Conservation (phyloP, 2,888 invertebrate species). For the Rhynchonema sp. region DNA sequence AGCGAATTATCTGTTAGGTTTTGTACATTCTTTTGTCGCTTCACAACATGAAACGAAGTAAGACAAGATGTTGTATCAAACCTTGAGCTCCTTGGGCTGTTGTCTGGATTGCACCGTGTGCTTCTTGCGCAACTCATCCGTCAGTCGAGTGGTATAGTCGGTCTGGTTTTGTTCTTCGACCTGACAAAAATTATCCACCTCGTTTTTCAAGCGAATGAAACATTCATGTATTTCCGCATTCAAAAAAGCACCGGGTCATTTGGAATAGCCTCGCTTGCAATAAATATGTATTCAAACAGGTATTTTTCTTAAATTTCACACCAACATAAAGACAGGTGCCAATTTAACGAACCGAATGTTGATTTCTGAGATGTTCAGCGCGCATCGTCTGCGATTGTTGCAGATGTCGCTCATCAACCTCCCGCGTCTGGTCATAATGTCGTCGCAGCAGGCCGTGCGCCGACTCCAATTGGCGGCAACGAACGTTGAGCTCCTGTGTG, state of each 20-base stretch:
- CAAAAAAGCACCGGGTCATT: neutral
- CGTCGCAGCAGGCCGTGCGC: conserved; percentile 78
- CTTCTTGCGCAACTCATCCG: conserved; percentile 80
- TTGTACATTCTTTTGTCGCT: too few species aligned
- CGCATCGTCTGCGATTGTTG: conserved; percentile 46
- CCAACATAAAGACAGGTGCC: too few species aligned
- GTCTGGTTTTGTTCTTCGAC: conserved; percentile 27
- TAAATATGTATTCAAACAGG: too few species aligned
- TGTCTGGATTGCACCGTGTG: conserved; percentile 90
- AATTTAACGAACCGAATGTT: too few species aligned
- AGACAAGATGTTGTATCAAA: too few species aligned
- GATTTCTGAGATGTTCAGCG: conserved; percentile 11
- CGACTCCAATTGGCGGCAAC: conserved; percentile 80
- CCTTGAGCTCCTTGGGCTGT: conserved; percentile 94
- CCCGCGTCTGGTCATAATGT: conserved; percentile 91
- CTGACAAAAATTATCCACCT: conserved; percentile 50
- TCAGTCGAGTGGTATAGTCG: conserved; percentile 82
- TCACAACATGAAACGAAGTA: too few species aligned
- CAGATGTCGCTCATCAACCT: conserved; percentile 82
- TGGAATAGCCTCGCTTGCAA: neutral
- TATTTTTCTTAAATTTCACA: too few species aligned
- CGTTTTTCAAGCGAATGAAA: conserved; percentile 45
- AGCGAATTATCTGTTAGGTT: too few species aligned
- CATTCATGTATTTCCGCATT: neutral
- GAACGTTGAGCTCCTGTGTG: conserved; percentile 74